Base-by-base conservation (phyloP, 2,113 vertebrate species). In the Paedocypris sp. region DNA sequence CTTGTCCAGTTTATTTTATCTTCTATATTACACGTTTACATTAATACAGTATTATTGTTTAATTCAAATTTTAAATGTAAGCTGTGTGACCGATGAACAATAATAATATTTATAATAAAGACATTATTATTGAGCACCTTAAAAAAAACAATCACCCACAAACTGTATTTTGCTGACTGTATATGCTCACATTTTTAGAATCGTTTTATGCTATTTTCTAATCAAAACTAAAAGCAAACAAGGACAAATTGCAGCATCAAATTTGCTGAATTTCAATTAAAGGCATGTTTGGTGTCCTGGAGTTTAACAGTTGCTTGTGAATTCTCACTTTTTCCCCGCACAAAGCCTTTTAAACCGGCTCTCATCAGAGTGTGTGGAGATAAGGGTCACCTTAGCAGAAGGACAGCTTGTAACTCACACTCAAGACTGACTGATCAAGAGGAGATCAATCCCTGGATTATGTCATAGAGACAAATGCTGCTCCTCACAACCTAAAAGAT, bases 311-410 rank as follows among this genome's bases (percentile, higher is more conserved):
- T 16, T 29, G 26, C 39, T 64, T 23, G 18, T 54, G 18, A 67
- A 71, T 42, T 41, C 50, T 46, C 4, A 2, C 13, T 38, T 57
- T 64, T 70, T 29, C 29, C 16, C 19, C 13, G 15, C 16, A 43
- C 22, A 32, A 43, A 28, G 28, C 12, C 31, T 29, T 57, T 32
- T 66, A 57, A 69, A 60, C 46, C 46, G 28, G 35, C 32, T 69
- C 68, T 66, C 38, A 54, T 62, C 56, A 46, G 29, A 18, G 15
- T 4, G 11, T 32, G 39, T 58, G 25, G 26, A 13, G 26, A 32
- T 58, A 45, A 53, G 53, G 29, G 41, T 58, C 47, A 13, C 43
- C 31, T 57, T 16, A 26, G 36, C 16, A 31, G 28, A 9, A 49
- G 45, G 35, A 26, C 20, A 36, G 31, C 32, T 43, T 22, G 20